Conservation (phyloP, 1,140 invertebrate species). For the Neodiprion fabricii region DNA sequence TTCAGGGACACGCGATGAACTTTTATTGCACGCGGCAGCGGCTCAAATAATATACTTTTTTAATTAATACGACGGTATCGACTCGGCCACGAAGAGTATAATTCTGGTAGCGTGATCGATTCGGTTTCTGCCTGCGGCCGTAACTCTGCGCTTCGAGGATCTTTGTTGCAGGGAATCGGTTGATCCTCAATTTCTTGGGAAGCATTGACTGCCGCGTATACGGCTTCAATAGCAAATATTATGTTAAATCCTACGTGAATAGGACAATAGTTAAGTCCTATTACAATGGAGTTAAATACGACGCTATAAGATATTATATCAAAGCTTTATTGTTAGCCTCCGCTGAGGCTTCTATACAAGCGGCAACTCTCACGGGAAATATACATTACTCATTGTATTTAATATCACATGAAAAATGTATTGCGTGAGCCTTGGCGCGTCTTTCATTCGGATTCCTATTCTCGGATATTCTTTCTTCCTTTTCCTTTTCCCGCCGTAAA, state of each 20-base stretch:
- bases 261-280: conserved; percentile 50
- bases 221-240: conserved; percentile 60
- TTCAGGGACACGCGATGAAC: too few species aligned
- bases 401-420: conserved; percentile 13
- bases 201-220: conserved; percentile 25
- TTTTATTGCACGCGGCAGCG: too few species aligned
- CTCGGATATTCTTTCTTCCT: neutral
- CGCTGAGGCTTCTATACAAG: conserved; percentile 38
- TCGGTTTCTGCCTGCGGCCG: neutral
- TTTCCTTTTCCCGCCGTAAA: neutral
- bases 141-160: neutral
- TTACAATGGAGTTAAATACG: conserved; percentile 51
- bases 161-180: neutral
- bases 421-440: conserved; percentile 21
- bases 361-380: conserved; percentile 46
- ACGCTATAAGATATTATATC: conserved; percentile 49
- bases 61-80: too few species aligned
- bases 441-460: conserved; percentile 24
- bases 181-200: neutral
- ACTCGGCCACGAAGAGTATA: too few species aligned
- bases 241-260: conserved; percentile 60
- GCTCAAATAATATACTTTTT: too few species aligned
- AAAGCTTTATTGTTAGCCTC: conserved; percentile 49
- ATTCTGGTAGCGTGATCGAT: neutral
- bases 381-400: conserved; percentile 25